phyloP scores from a whole-genome alignment of 2,888 invertebrate species.

The Sipha maydis region DNA sequence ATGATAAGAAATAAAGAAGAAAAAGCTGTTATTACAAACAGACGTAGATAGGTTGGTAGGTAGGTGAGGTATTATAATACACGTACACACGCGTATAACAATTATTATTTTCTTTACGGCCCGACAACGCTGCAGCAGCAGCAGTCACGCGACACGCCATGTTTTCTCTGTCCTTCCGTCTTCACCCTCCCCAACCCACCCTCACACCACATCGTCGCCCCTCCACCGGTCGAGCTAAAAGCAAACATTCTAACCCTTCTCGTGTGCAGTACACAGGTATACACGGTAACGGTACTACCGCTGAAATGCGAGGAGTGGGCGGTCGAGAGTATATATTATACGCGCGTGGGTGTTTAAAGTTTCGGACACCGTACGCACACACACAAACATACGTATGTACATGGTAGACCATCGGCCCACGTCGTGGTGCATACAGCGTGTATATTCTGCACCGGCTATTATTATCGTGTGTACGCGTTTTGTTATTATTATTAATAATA shows the following conservation, averaged over 20 bases:
- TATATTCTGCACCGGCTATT: background rate
- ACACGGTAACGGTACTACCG: no score
- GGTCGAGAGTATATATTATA: no score
- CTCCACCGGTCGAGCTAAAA: conserved; percentile 3
- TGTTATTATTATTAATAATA: background rate
- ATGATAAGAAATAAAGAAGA: background rate
- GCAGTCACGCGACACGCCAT: conserved; percentile 53
- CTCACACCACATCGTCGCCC: no score
- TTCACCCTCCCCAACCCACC: background rate
- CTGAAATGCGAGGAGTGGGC: no score
- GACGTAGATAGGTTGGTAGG: background rate
- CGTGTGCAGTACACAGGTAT: background rate
- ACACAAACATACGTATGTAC: no score
- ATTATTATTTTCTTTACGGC: conserved; percentile 23
- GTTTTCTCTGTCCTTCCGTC: conserved; percentile 1
- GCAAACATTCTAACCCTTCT: conserved; percentile 51
- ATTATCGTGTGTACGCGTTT: background rate
- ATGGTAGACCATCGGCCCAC: no score
- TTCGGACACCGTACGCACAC: background rate
- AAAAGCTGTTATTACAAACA: conserved; percentile 46
- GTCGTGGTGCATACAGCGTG: no score
- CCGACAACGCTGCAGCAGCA: background rate
- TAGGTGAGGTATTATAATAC: background rate
- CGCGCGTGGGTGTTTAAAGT: background rate
- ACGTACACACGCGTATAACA: no score